A percentile compares a stretch with the other conserved stretches of the same genome.
Evolutionary conservation across 2,113 vertebrate genomes (phyloP).

Genomic region (Callocephalon fimbriatum): DNA sequence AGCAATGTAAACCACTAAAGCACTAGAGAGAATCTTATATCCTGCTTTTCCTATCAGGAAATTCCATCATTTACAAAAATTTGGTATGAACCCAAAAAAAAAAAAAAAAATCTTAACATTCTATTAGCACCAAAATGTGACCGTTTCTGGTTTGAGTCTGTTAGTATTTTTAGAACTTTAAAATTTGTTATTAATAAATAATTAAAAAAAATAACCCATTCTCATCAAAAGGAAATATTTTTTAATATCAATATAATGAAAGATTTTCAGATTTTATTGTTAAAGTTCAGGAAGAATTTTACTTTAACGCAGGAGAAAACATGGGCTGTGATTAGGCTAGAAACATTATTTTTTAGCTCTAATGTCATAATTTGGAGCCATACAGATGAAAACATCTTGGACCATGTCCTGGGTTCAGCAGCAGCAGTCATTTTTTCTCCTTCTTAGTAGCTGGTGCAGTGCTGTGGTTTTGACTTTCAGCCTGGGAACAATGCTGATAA

Average conservation of each 20-base stretch:
- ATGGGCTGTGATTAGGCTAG: rapidly evolving
- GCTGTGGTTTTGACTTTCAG: too few species aligned
- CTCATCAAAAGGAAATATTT: neutral
- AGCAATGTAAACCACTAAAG: neutral
- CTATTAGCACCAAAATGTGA: neutral
- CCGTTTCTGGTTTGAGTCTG: neutral
- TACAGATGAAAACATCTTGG: neutral
- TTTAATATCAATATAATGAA: neutral
- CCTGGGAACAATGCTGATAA: too few species aligned
- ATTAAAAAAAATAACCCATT: neutral
- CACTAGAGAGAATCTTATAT: neutral
- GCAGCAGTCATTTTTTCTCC: too few species aligned
- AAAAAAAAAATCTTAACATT: neutral
- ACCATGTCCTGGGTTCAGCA: neutral
- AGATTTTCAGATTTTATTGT: neutral
- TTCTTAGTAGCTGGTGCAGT: too few species aligned
- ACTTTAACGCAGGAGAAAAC: neutral
- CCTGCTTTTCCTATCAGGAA: neutral
- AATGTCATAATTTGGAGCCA: neutral
- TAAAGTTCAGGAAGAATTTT: neutral
- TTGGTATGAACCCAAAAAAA: neutral
- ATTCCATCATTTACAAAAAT: neutral
- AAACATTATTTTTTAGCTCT: neutral
- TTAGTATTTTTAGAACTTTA: neutral
- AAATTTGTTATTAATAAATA: neutral